phyloP scores from a whole-genome alignment of 2,888 invertebrate species.

The Aporophyla lueneburgensis region DNA sequence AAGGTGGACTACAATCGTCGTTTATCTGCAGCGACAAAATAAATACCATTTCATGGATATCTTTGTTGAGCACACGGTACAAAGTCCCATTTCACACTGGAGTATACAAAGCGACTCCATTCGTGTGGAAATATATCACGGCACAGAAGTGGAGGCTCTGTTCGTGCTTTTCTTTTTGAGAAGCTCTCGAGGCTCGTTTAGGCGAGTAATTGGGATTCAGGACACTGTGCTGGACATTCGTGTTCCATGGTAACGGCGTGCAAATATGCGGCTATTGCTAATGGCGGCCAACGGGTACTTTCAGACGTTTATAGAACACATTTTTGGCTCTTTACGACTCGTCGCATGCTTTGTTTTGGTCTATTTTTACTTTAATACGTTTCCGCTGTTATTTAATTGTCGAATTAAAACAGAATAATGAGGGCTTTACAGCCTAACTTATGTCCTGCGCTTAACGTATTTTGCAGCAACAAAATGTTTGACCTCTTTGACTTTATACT shows the following conservation, averaged over 20 bases:
- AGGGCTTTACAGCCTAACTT: slow-evolving; percentile 39
- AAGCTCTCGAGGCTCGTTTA: slow-evolving; percentile 69
- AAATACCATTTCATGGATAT: slow-evolving; percentile 71
- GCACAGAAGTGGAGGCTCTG: slow-evolving; percentile 54
- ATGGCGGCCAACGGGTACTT: slow-evolving; percentile 55
- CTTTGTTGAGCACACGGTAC: slow-evolving; percentile 68
- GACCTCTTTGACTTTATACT: neutral
- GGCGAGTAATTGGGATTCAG: slow-evolving; percentile 72
- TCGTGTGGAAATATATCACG: slow-evolving; percentile 73
- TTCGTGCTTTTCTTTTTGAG: slow-evolving; percentile 67
- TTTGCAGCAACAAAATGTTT: slow-evolving; percentile 35
- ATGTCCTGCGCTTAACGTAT: slow-evolving; percentile 36
- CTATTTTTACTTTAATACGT: slow-evolving; percentile 54
- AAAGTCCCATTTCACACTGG: slow-evolving; percentile 67
- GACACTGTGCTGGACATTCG: slow-evolving; percentile 60
- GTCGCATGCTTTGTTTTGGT: slow-evolving; percentile 46
- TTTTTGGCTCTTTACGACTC: slow-evolving; percentile 58
- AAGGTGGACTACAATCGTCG: slow-evolving; percentile 48
- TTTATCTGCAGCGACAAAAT: slow-evolving; percentile 64
- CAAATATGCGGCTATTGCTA: slow-evolving; percentile 68
- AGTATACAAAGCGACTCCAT: slow-evolving; percentile 70
- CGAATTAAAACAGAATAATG: slow-evolving; percentile 54
- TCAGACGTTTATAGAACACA: slow-evolving; percentile 60
- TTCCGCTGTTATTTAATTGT: slow-evolving; percentile 52
- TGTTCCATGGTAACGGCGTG: slow-evolving; percentile 61